Conservation (phyloP, 2,113 vertebrate species). For the Taurulus bubalis region DNA sequence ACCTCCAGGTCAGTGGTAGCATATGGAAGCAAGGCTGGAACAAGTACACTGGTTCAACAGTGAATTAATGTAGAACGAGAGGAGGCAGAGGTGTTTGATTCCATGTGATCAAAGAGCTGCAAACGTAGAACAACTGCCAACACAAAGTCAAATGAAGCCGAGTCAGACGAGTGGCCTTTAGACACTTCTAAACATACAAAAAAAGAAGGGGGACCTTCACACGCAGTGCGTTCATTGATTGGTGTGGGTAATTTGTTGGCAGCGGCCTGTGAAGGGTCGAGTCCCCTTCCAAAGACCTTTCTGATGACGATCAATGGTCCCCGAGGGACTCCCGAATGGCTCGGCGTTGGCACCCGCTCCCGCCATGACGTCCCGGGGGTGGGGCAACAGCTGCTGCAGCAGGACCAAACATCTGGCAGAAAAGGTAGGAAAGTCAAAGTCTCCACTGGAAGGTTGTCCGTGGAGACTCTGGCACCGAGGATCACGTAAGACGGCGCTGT, state of each 20-base stretch:
- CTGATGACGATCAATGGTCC: constrained; percentile 62
- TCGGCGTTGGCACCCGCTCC: constrained; percentile 56
- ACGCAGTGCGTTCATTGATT: constrained; percentile 26
- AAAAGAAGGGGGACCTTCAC: neutral
- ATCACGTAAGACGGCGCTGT: constrained; percentile 47
- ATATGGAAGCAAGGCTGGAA: constrained; percentile 63
- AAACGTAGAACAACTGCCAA: constrained; percentile 16
- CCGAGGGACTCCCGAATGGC: constrained; percentile 48
- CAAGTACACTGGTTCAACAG: constrained; percentile 28
- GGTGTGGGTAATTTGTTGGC: constrained; percentile 52
- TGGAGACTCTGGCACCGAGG: constrained; percentile 22
- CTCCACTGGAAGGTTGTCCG: constrained; percentile 53
- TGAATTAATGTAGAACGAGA: constrained; percentile 23
- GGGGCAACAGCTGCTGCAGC: constrained; percentile 59
- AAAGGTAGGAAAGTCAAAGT: constrained; percentile 65
- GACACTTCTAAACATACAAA: constrained; percentile 8
- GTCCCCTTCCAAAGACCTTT: constrained; percentile 79
- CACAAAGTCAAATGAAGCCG: constrained; percentile 14
- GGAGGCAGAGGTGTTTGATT: constrained; percentile 21
- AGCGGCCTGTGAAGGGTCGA: constrained; percentile 53
- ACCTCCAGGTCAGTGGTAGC: constrained; percentile 59
- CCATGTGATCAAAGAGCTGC: constrained; percentile 15
- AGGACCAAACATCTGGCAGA: constrained; percentile 72
- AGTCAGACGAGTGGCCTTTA: constrained; percentile 26
- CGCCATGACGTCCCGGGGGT: constrained; percentile 16